These are phyloP conservation scores for Pantherophis alleghaniensis DNA, from an alignment of 2,797 vertebrate species.

Conservation along the genomic window DNA sequence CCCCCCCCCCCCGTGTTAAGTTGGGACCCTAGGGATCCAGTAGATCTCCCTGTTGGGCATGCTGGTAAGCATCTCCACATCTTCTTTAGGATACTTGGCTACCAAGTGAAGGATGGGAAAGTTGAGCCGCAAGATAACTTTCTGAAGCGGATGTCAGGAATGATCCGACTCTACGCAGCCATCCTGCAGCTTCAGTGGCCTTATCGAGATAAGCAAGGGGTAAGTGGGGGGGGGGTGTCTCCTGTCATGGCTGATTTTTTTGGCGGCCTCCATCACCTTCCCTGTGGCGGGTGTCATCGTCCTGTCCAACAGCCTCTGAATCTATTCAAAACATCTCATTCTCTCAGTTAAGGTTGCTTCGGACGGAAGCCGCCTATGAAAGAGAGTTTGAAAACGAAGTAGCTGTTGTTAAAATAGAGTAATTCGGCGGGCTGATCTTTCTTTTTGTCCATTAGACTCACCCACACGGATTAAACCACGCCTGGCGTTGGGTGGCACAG, in stretches of 20 bases:
- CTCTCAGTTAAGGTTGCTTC: neutral
- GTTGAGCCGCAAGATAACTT: constrained; percentile 92
- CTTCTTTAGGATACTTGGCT: constrained; percentile 83
- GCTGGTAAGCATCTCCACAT: neutral
- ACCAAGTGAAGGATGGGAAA: constrained; percentile 82
- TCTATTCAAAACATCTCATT: neutral
- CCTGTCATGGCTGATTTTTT: neutral
- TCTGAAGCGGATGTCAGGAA: constrained; percentile 94
- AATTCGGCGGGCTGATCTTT: neutral
- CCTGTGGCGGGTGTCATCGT: fast-evolving
- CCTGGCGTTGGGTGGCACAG: constrained; percentile 94
- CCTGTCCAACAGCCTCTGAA: too few species aligned
- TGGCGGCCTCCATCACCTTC: neutral
- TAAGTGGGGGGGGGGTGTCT: constrained; percentile 61
- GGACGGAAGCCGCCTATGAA: neutral
- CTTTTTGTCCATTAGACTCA: constrained; percentile 65
- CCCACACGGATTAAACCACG: constrained; percentile 86
- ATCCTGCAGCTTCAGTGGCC: constrained; percentile 82
- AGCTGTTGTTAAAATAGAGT: neutral
- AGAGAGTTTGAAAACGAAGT: neutral
- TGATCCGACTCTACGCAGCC: constrained; percentile 90
- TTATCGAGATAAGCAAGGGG: constrained; percentile 77
- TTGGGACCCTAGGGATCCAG: neutral
- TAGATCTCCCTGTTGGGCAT: neutral
- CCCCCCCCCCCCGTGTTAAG: too few species aligned